Percentiles rank a stretch among this genome's conserved stretches.
phyloP scores from a whole-genome alignment of 1,140 invertebrate species.

The Drosophila nannoptera region DNA sequence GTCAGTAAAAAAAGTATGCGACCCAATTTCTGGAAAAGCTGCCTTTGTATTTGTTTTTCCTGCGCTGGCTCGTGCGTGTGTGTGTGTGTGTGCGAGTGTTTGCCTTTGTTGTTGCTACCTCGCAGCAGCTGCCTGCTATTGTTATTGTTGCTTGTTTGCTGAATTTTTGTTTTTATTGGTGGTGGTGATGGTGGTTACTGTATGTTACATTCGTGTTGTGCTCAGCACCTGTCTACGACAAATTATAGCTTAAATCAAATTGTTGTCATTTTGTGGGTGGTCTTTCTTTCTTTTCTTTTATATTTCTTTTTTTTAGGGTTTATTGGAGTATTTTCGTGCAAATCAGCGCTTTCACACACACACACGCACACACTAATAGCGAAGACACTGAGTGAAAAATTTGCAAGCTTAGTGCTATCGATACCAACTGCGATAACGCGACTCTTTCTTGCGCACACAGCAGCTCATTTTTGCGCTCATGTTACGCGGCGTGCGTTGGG shows the following conservation, averaged over 20 bases:
- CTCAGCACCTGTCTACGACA: conserved; percentile 20
- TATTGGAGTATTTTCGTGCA: conserved; percentile 24
- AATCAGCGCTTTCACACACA: conserved; percentile 40
- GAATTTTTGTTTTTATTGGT: conserved; percentile 13
- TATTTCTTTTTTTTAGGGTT: conserved; percentile 3
- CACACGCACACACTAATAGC: conserved; percentile 40
- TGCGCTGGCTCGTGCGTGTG: conserved; percentile 10
- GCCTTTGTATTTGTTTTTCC: conserved; percentile 62
- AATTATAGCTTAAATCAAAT: conserved; percentile 26
- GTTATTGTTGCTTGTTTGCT: conserved; percentile 11
- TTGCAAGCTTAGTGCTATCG: conserved; percentile 9
- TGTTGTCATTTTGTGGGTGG: conserved; percentile 34
- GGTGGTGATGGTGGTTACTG: background rate
- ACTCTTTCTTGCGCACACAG: no score
- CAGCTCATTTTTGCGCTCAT: background rate
- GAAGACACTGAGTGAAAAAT: conserved; percentile 20
- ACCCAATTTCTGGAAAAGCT: conserved; percentile 71
- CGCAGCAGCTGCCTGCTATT: conserved; percentile 32
- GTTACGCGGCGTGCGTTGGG: background rate
- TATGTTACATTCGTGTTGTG: background rate
- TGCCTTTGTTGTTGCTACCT: conserved; percentile 44
- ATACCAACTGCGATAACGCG: background rate
- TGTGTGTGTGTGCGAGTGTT: conserved; percentile 19
- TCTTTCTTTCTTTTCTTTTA: no score
- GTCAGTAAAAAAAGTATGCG: conserved; percentile 41